Percentiles rank a stretch among this genome's conserved stretches.
phyloP scores from a whole-genome alignment of 2,888 invertebrate species.

The Embidobia sp. region DNA sequence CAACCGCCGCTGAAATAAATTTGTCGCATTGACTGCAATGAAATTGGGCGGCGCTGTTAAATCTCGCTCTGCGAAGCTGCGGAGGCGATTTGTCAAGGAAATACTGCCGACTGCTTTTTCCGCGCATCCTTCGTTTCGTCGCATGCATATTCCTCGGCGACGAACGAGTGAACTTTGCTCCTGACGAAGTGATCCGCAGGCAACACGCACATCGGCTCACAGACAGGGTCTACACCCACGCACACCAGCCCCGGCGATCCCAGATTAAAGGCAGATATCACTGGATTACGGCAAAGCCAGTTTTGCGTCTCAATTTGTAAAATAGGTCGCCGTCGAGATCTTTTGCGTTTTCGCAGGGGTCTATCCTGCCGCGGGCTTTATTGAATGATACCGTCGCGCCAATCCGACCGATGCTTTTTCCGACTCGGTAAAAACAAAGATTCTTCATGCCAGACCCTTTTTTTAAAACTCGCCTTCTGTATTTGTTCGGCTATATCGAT shows the following conservation, averaged over 20 bases:
- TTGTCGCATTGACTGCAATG: neutral
- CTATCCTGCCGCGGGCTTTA: neutral
- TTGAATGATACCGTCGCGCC: no score
- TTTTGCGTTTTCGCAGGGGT: slow-evolving; percentile 13
- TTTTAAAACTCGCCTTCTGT: no score
- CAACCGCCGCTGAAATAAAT: no score
- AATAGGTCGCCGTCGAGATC: slow-evolving; percentile 45
- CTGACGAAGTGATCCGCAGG: slow-evolving; percentile 17
- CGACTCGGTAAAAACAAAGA: neutral
- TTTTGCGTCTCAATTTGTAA: slow-evolving; percentile 57
- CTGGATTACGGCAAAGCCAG: slow-evolving; percentile 51
- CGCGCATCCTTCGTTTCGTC: slow-evolving; percentile 13
- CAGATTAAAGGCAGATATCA: slow-evolving; percentile 57
- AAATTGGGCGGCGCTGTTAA: slow-evolving; percentile 5
- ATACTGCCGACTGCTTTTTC: slow-evolving; percentile 27
- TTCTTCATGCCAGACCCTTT: no score
- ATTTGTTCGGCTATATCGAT: no score
- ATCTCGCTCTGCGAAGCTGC: neutral
- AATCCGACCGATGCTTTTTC: no score
- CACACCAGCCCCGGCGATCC: slow-evolving; percentile 26
- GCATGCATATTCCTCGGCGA: slow-evolving; percentile 8
- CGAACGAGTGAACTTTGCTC: slow-evolving; percentile 26
- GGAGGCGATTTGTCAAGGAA: slow-evolving; percentile 21
- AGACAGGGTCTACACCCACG: neutral
- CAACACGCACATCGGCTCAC: slow-evolving; percentile 11